Conservation (phyloP, 2,797 vertebrate species). For the Chelonia mydas region DNA sequence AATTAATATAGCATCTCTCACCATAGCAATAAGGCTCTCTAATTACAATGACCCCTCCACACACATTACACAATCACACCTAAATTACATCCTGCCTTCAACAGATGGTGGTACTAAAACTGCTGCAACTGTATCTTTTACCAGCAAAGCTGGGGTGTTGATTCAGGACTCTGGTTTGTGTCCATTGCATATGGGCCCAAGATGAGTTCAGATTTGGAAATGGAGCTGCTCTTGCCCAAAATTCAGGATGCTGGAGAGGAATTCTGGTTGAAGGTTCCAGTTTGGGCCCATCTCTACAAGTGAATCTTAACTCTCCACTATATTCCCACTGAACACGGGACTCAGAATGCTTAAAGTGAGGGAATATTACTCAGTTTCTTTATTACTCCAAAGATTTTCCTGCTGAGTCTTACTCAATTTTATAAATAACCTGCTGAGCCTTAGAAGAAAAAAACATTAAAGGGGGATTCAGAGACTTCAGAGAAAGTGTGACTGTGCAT, state of each 20-base stretch:
- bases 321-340: not conserved
- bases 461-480: fast-evolving
- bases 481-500: not conserved
- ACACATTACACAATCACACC: not conserved
- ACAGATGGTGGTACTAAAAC: not conserved
- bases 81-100: not conserved
- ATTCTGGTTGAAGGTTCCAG: not conserved
- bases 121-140: not conserved
- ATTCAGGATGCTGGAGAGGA: not conserved
- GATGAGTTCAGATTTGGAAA: not conserved
- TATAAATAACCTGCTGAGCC: not conserved
- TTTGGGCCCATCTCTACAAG: not conserved
- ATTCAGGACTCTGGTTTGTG: not conserved
- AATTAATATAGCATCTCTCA: not conserved
- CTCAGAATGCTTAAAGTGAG: not conserved
- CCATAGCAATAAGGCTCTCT: not conserved
- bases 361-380: not conserved
- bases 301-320: not conserved
- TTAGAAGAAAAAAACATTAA: not conserved
- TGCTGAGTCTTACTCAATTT: not conserved
- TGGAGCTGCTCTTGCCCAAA: not conserved
- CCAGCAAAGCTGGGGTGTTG: not conserved
- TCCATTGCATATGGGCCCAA: not conserved
- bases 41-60: not conserved
- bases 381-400: not conserved